Percentiles rank a stretch among this genome's conserved stretches.
These are phyloP conservation scores for Phalanger gymnotis DNA, from an alignment of 2,797 vertebrate genomes.

Conservation along the genomic window DNA sequence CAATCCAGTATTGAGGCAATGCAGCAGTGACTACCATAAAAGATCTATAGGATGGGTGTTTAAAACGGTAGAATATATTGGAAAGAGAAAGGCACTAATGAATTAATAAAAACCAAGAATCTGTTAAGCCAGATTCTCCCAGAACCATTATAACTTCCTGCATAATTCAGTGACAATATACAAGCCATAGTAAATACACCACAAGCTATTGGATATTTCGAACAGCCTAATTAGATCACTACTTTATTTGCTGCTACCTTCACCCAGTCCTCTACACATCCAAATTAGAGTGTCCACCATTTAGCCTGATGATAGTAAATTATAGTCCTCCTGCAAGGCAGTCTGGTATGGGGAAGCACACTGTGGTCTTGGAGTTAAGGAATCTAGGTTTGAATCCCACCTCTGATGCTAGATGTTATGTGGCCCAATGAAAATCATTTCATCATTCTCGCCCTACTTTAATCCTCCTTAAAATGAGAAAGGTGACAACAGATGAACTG, in stretches of 20 bases:
- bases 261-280: background rate
- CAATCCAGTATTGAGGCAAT: background rate
- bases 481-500: background rate
- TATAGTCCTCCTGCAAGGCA: background rate
- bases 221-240: conserved; percentile 4
- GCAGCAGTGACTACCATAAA: background rate
- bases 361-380: background rate
- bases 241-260: background rate
- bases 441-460: background rate
- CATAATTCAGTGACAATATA: conserved; percentile 17
- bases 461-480: background rate
- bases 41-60: background rate
- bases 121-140: conserved; percentile 4
- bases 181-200: background rate
- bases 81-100: conserved; percentile 13
- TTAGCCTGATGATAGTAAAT: conserved; percentile 1
- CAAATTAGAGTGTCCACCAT: background rate
- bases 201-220: background rate
- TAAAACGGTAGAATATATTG: background rate
- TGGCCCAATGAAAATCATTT: background rate
- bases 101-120: conserved; percentile 43
- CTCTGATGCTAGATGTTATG: background rate
- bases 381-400: background rate
- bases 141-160: background rate
- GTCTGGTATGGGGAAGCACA: background rate